These are phyloP conservation scores for Chaetops frenatus DNA, from an alignment of 2,113 vertebrate genomes.

Conservation along the genomic window DNA sequence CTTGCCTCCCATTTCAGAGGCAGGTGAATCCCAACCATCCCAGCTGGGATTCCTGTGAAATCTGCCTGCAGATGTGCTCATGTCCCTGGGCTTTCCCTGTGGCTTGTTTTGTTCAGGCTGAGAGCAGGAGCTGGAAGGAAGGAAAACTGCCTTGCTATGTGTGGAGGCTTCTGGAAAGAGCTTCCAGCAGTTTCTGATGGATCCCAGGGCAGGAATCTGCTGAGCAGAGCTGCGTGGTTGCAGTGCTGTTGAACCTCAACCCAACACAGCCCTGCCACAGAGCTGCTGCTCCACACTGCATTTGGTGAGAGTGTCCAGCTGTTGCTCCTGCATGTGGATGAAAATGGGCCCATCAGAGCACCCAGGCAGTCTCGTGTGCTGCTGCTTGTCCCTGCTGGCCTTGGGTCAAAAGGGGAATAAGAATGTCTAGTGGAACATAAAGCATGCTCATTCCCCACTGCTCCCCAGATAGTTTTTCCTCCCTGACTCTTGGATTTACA, in stretches of 20 bases:
- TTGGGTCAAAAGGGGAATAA: not conserved
- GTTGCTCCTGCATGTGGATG: fast-evolving
- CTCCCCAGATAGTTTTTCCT: not conserved
- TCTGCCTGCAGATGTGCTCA: not conserved
- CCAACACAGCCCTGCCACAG: not conserved
- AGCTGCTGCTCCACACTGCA: not conserved
- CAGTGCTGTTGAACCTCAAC: not conserved
- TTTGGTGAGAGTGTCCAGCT: not conserved
- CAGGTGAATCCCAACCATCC: not conserved
- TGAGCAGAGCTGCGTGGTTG: not conserved
- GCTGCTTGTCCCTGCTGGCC: not conserved
- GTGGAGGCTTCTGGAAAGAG: not conserved
- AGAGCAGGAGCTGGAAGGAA: not conserved
- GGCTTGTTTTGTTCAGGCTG: not conserved
- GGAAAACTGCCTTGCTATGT: not conserved
- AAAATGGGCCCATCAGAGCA: not conserved
- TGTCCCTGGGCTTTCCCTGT: not conserved
- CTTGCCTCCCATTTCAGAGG: not conserved
- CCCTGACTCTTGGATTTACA: not conserved
- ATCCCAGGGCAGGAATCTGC: not conserved
- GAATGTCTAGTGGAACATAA: not conserved
- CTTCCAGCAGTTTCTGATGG: not conserved
- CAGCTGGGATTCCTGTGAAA: not conserved
- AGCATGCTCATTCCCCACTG: not conserved
- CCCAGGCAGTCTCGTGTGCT: fast-evolving